Percentiles rank a stretch among this genome's conserved stretches.
Conservation (phyloP, 1,140 invertebrate genomes). For the Sycophila sp. region DNA sequence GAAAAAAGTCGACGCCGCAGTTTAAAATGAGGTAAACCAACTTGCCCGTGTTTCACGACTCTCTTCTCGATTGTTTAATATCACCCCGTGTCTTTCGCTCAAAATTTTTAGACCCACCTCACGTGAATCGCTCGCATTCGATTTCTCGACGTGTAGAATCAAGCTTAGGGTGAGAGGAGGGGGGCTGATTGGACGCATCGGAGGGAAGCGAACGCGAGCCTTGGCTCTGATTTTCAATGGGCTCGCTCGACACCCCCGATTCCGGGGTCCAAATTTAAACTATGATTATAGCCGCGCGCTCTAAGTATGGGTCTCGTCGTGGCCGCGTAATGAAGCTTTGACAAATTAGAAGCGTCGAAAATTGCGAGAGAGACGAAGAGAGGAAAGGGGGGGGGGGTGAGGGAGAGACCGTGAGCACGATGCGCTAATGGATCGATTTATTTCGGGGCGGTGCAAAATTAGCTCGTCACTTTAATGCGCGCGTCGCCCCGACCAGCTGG, state of each 20-base stretch:
- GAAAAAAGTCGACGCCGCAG: too few relatives aligned
- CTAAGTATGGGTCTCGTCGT: conserved; percentile 63
- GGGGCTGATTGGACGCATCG: conserved; percentile 57
- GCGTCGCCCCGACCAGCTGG: too few relatives aligned
- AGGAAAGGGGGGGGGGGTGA: conserved; percentile 30
- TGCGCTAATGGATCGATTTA: conserved; percentile 51
- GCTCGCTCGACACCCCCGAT: conserved; percentile 45
- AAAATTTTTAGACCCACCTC: too few relatives aligned
- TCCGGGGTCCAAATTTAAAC: conserved; percentile 65
- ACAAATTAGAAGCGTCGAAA: conserved; percentile 65
- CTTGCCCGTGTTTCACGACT: too few relatives aligned
- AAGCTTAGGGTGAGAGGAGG: too few relatives aligned
- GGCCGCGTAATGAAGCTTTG: conserved; percentile 63
- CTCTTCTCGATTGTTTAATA: too few relatives aligned
- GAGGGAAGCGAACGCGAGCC: conserved; percentile 38
- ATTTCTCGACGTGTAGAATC: conserved; percentile 37
- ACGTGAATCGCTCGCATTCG: conserved; percentile 4
- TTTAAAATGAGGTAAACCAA: too few relatives aligned
- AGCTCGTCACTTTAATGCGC: not conserved
- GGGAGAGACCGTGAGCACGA: conserved; percentile 36
- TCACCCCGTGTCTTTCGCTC: too few relatives aligned
- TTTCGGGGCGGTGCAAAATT: conserved; percentile 35
- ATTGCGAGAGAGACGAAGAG: conserved; percentile 53
- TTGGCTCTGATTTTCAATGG: conserved; percentile 67
- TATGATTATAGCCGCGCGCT: conserved; percentile 64